Conservation (phyloP, 1,140 invertebrate species). For the Antheraea pernyi region DNA sequence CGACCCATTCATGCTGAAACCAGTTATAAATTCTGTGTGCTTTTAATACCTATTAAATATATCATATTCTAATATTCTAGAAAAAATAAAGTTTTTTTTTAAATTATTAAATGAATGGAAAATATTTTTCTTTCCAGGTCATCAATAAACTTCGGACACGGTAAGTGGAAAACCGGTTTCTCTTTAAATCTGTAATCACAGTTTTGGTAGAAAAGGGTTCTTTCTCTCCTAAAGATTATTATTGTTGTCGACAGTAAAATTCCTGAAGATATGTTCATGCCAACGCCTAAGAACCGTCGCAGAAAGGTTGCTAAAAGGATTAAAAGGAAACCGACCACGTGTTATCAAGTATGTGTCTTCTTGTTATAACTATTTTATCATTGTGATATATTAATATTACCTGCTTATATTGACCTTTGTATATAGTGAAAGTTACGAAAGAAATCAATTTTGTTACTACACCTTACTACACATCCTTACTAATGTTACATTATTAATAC, state of each 20-base stretch:
- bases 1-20: too few species aligned
- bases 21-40: too few species aligned
- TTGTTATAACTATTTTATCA: not conserved
- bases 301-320: conserved; percentile 27
- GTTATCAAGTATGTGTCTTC: conserved; percentile 47
- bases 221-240: not conserved
- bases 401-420: not conserved
- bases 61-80: too few species aligned
- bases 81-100: too few species aligned
- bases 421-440: too few species aligned
- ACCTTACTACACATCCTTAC: too few species aligned
- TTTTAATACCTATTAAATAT: too few species aligned
- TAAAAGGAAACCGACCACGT: conserved; percentile 53
- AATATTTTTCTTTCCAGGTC: conserved; percentile 29
- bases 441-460: too few species aligned
- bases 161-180: conserved; percentile 15
- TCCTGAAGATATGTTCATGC: conserved; percentile 18
- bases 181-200: not conserved
- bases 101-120: too few species aligned
- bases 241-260: not conserved
- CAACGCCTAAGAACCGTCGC: not conserved
- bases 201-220: too few species aligned
- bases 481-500: too few species aligned
- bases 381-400: not conserved
- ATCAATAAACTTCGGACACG: conserved; percentile 18